Conservation (phyloP, 1,140 invertebrate species). For the Neoseiulus cucumeris region DNA sequence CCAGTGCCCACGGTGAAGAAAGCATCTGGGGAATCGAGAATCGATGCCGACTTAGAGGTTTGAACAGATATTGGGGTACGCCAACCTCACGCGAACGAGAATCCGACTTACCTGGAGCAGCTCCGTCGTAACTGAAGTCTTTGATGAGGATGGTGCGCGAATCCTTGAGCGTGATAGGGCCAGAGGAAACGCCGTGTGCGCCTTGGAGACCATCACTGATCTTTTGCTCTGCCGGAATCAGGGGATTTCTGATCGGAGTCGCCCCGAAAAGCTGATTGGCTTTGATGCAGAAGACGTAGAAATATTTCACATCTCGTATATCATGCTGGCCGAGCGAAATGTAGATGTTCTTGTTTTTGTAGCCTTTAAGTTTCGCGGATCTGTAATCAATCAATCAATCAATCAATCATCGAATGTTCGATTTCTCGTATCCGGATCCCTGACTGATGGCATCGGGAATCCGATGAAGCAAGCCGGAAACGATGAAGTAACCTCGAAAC, state of each 20-base stretch:
- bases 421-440: no score
- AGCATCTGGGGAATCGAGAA: neutral
- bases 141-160: slow-evolving; percentile 67
- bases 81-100: no score
- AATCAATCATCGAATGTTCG: no score
- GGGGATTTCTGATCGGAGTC: neutral
- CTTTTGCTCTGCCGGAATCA: neutral
- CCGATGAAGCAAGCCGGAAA: no score
- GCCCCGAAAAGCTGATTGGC: slow-evolving; percentile 9
- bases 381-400: neutral
- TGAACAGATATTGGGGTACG: no score
- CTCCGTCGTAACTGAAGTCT: slow-evolving; percentile 65
- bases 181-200: slow-evolving; percentile 52
- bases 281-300: slow-evolving; percentile 9
- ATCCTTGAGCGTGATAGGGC: slow-evolving; percentile 64
- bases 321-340: neutral
- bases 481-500: no score
- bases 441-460: no score
- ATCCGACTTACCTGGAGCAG: slow-evolving; percentile 47
- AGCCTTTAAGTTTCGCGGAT: neutral
- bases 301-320: neutral
- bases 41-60: no score
- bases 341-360: neutral
- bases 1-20: slow-evolving; percentile 4
- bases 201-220: neutral